Percentiles rank a stretch among this genome's conserved stretches.
Evolutionary conservation across 1,140 invertebrate species (phyloP).

Genomic region (Drosophila quadrilineata): DNA sequence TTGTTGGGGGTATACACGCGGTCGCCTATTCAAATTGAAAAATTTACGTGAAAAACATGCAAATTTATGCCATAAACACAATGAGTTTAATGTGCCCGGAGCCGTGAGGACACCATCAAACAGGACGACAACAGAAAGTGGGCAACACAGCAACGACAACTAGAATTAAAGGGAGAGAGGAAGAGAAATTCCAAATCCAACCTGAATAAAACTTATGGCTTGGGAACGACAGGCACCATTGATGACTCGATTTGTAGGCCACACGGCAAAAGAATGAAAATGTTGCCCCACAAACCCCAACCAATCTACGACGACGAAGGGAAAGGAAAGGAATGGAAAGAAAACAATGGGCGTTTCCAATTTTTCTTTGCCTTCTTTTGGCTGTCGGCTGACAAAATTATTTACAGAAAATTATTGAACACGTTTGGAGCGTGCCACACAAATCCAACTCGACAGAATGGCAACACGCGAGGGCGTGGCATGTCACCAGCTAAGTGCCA

Average conservation of each 20-base stretch:
- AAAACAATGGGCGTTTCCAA: slow-evolving; percentile 8
- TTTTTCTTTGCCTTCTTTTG: slow-evolving; percentile 6
- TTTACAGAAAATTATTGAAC: slow-evolving; percentile 79
- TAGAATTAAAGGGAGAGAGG: background rate
- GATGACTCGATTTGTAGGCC: slow-evolving; percentile 68
- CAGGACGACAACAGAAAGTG: slow-evolving; percentile 14
- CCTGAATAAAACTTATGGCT: slow-evolving; percentile 56
- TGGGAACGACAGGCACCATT: slow-evolving; percentile 60
- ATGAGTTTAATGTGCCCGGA: slow-evolving; percentile 71
- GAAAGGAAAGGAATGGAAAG: slow-evolving; percentile 5
- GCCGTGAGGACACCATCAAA: slow-evolving; percentile 8
- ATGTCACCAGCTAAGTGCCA: background rate
- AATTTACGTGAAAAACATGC: slow-evolving; percentile 78
- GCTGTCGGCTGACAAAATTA: slow-evolving; percentile 55
- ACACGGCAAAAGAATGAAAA: slow-evolving; percentile 36
- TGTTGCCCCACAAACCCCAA: too few species aligned
- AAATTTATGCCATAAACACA: slow-evolving; percentile 80
- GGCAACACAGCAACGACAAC: background rate
- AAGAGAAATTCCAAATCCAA: slow-evolving; percentile 9
- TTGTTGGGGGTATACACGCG: slow-evolving; percentile 28
- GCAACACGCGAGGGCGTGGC: slow-evolving; percentile 25
- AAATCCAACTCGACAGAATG: slow-evolving; percentile 49
- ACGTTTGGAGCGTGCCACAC: slow-evolving; percentile 64
- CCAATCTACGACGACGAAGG: too few species aligned
- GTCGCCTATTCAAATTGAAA: slow-evolving; percentile 75